Evolutionary conservation across 2,113 vertebrate species (phyloP).

Genomic region (Eolophus roseicapilla): DNA sequence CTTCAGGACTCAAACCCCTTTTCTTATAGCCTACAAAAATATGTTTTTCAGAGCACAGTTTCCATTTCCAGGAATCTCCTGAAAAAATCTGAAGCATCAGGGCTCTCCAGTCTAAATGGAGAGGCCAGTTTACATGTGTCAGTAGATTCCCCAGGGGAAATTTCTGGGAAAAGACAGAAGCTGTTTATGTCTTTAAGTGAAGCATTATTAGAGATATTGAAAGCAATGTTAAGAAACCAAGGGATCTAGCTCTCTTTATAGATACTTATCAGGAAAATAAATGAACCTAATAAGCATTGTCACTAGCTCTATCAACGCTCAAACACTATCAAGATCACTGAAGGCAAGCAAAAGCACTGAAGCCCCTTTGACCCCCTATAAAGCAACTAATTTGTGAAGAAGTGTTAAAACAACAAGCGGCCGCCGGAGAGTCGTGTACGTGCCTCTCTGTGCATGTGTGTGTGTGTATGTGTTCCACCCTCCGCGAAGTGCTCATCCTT

Average conservation of each 20-base stretch:
- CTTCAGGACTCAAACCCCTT: neutral
- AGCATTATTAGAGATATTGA: neutral
- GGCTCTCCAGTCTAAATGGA: neutral
- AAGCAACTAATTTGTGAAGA: neutral
- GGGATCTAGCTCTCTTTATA: neutral
- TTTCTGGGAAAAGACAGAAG: neutral
- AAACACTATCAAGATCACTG: neutral
- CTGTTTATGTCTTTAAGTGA: neutral
- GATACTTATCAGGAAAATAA: neutral
- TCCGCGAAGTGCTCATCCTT: rapidly evolving
- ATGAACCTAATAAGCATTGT: neutral
- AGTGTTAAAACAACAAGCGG: neutral
- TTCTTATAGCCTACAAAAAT: neutral
- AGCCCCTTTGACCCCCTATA: neutral
- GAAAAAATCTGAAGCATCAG: neutral
- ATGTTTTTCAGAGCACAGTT: neutral
- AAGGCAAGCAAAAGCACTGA: neutral
- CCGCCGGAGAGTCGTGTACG: neutral
- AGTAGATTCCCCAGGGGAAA: neutral
- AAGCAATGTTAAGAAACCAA: neutral
- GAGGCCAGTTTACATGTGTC: neutral
- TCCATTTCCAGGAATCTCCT: neutral
- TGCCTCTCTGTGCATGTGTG: neutral
- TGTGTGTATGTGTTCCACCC: rapidly evolving
- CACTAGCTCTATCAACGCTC: neutral